Evolutionary conservation across 2,113 vertebrate genomes (phyloP).

Genomic region (Nesospiza acunhae): DNA sequence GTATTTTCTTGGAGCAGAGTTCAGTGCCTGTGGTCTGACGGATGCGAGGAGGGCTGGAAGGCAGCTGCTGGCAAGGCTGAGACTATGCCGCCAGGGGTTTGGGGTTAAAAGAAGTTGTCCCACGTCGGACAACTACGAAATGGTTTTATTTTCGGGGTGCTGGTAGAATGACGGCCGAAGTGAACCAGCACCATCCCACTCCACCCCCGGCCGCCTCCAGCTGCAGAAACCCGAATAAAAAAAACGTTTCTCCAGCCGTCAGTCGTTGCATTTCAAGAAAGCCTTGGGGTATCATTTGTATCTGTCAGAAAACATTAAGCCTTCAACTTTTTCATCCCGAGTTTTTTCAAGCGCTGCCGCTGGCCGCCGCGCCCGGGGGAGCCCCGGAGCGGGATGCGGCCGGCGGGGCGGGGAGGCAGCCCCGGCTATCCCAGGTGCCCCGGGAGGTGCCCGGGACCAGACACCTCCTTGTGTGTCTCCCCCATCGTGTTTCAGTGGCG

Average conservation of each 20-base stretch:
- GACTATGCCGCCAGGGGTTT: neutral
- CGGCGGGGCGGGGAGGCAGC: neutral
- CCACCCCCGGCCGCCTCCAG: neutral
- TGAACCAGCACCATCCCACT: neutral
- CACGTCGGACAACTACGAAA: neutral
- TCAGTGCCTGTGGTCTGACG: neutral
- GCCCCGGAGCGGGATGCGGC: neutral
- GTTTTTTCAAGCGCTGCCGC: constrained; percentile 17
- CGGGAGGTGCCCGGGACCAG: neutral
- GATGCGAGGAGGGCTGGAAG: neutral
- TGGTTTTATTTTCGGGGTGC: neutral
- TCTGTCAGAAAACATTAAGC: constrained; percentile 68
- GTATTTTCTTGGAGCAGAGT: neutral
- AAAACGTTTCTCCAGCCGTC: constrained; percentile 38
- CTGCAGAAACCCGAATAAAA: constrained; percentile 22
- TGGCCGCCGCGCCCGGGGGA: neutral
- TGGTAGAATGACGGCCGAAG: neutral
- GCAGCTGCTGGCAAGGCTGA: neutral
- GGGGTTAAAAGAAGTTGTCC: neutral
- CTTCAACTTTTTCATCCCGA: constrained; percentile 36
- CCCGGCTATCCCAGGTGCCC: neutral
- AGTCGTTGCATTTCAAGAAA: constrained; percentile 46
- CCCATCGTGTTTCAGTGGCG: neutral
- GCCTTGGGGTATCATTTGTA: constrained; percentile 71
- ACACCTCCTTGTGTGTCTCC: neutral